phyloP scores from a whole-genome alignment of 92 coral and sea anemone species.

The Muricea muricata region DNA sequence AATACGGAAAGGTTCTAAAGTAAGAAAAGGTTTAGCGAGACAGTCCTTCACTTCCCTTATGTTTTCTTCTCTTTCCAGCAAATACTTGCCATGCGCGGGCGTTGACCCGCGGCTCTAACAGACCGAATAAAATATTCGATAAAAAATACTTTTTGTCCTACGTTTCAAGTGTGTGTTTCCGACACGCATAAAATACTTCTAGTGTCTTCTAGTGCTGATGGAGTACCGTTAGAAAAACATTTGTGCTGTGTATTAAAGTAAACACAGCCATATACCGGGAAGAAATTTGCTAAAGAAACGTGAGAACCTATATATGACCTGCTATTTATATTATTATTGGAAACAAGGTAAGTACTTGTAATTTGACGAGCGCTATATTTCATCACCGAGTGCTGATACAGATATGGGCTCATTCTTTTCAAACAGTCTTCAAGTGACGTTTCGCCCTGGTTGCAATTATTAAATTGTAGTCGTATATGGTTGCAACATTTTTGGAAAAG shows the following conservation, averaged over 20 bases:
- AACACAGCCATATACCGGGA: not conserved
- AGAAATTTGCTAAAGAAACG: constrained; percentile 10
- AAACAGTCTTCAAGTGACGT: not conserved
- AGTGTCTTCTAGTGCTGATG: constrained; percentile 29
- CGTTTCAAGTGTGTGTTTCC: constrained; percentile 19
- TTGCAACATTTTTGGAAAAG: not conserved
- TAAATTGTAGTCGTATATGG: not conserved
- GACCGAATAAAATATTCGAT: constrained; percentile 39
- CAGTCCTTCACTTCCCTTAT: no score
- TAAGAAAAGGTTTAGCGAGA: no score
- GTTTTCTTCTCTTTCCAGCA: not conserved
- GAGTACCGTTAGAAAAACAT: constrained; percentile 10
- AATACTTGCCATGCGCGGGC: constrained; percentile 19
- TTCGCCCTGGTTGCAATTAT: not conserved
- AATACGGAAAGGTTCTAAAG: no score
- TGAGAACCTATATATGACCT: constrained; percentile 21
- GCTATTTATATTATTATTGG: not conserved
- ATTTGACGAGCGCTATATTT: constrained; percentile 40
- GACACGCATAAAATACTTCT: constrained; percentile 22
- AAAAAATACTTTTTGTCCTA: not conserved
- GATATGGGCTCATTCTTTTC: constrained; percentile 18
- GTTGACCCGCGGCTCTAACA: constrained; percentile 12
- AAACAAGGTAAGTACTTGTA: constrained; percentile 34
- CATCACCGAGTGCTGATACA: not conserved
- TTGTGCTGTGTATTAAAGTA: not conserved